Base-by-base conservation (phyloP, 2,888 invertebrate species). In the Drosophila neotestacea region DNA sequence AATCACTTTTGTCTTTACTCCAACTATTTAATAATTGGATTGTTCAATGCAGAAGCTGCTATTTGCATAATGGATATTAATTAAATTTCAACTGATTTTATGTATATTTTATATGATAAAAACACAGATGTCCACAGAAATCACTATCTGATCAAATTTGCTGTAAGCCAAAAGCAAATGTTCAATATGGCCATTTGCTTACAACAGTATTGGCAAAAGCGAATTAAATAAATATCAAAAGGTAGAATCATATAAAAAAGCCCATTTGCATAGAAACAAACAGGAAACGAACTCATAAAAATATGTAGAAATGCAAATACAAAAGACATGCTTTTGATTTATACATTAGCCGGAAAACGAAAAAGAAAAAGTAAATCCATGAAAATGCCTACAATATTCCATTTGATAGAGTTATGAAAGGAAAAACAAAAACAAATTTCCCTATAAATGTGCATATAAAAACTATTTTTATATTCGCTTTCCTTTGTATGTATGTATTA, bases 261-360 rank as follows among this genome's bases (percentile, higher is more conserved):
- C 48, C 32, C 46, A 82, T 87, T 85, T 87, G 73, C 82, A 87
- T 82, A 73, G 76, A 76, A 72, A 64, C 22, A 56, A 52, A 60
- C 32, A 39, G 27, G n/a, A 32, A 55, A 41, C 34, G 34, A 56
- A 48, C n/a, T 39, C 32, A 38, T n/a, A 65, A 39, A 52, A 34
- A n/a, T 41, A 48, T 54, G 41, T 4, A 38, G 46, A 55, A 71
- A 71, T 62, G 44, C 41, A 62, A 71, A 70, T 59, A 41, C 32
- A 48, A 46, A 38, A 55, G 42, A 39, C 32, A 52, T 70, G 54
- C 51, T 44, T 60, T 52, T 76, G 32, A 38, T 62, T 64, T 56
- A 56, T 48, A 39, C 28, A 42, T 27, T 5, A 54, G 13, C n/a
- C 16, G 42, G 30, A 54, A 27, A 39, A 42, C 48, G 22, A n/a